These are phyloP conservation scores for Vesta saturnalis DNA, from an alignment of 2,888 invertebrate species.

Conservation along the genomic window DNA sequence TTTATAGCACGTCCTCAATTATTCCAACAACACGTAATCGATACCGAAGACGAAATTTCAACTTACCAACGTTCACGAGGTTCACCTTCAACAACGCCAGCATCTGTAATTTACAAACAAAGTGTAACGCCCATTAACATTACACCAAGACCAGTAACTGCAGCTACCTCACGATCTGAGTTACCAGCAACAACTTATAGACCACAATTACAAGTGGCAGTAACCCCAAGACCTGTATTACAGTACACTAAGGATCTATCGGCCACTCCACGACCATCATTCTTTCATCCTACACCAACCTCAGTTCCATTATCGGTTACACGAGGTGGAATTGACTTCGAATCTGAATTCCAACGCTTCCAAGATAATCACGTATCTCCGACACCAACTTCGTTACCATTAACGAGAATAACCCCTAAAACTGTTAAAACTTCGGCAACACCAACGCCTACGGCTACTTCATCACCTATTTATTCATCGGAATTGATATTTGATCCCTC, in stretches of 20 bases:
- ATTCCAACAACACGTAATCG: conserved; percentile 47
- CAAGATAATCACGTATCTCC: conserved; percentile 72
- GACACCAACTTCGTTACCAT: conserved; percentile 62
- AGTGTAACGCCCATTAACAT: conserved; percentile 66
- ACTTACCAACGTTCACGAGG: conserved; percentile 53
- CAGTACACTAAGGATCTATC: conserved; percentile 57
- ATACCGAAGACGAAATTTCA: conserved; percentile 47
- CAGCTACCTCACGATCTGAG: conserved; percentile 63
- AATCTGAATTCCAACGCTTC: conserved; percentile 79
- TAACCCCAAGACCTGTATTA: conserved; percentile 67
- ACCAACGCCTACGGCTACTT: conserved; percentile 53
- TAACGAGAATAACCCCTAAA: conserved; percentile 56
- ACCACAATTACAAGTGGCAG: conserved; percentile 69
- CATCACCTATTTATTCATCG: conserved; percentile 78
- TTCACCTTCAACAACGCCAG: conserved; percentile 64
- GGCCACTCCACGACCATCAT: conserved; percentile 53
- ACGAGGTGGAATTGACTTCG: conserved; percentile 69
- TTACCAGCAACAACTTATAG: conserved; percentile 75
- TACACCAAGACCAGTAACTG: conserved; percentile 69
- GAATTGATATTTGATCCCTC: conserved; percentile 81
- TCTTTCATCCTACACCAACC: conserved; percentile 52
- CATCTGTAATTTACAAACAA: conserved; percentile 58
- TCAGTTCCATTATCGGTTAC: conserved; percentile 52
- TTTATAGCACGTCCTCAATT: conserved; percentile 58
- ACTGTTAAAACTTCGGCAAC: conserved; percentile 59